A percentile compares a stretch with the other conserved stretches of the same genome.
Evolutionary conservation across 2,797 vertebrate species (phyloP).

Genomic region (Rhyacichthys aspro): DNA sequence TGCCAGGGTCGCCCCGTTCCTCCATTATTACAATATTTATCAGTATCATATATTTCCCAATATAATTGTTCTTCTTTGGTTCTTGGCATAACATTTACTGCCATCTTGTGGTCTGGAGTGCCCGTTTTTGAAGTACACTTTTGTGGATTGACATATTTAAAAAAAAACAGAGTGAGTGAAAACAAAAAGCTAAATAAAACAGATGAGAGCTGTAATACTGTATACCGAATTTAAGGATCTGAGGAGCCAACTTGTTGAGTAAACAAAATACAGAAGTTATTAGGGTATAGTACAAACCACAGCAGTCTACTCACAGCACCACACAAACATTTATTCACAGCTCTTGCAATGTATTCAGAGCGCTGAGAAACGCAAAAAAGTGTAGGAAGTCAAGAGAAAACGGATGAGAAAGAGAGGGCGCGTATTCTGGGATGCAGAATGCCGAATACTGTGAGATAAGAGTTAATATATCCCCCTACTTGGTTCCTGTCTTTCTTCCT

Average conservation of each 20-base stretch:
- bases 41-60: too few relatives aligned
- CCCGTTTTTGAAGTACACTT: too few relatives aligned
- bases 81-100: too few relatives aligned
- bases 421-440: slow-evolving; percentile 71
- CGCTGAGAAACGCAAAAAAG: slow-evolving; percentile 51
- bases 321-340: slow-evolving; percentile 37
- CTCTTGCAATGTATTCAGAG: slow-evolving; percentile 61
- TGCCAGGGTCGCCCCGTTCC: too few relatives aligned
- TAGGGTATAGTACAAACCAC: slow-evolving; percentile 50
- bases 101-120: too few relatives aligned
- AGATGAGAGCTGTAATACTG: slow-evolving; percentile 32
- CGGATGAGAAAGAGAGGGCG: slow-evolving; percentile 40
- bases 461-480: slow-evolving; percentile 76
- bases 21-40: too few relatives aligned
- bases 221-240: slow-evolving; percentile 40
- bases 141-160: too few relatives aligned
- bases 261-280: slow-evolving; percentile 60
- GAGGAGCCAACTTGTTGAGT: slow-evolving; percentile 48
- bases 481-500: slow-evolving; percentile 69
- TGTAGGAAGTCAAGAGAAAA: slow-evolving; percentile 49
- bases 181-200: slow-evolving; percentile 23
- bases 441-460: slow-evolving; percentile 75
- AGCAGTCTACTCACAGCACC: slow-evolving; percentile 39
- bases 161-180: too few relatives aligned
- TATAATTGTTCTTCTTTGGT: too few relatives aligned